Percentiles rank a stretch among this genome's conserved stretches.
phyloP scores from a whole-genome alignment of 2,888 invertebrate genomes.

The Melanargia galathea region DNA sequence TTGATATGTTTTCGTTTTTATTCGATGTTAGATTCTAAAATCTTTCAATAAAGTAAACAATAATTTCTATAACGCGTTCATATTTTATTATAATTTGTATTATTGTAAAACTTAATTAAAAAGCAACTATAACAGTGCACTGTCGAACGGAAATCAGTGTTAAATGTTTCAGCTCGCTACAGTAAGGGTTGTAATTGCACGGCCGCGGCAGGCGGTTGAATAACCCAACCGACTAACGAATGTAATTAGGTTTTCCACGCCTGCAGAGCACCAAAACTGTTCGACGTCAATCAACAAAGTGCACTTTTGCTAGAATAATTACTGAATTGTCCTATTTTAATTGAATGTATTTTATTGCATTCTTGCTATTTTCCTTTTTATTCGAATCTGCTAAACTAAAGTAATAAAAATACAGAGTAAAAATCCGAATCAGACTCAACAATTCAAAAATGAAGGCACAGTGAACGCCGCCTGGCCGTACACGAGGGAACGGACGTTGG shows the following conservation, averaged over 20 bases:
- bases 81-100: background rate
- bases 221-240: constrained; percentile 40
- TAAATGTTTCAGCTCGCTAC: constrained; percentile 32
- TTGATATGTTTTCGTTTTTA: too few relatives aligned
- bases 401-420: constrained; percentile 1
- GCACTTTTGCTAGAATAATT: constrained; percentile 34
- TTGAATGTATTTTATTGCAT: constrained; percentile 24
- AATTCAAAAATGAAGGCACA: constrained; percentile 4
- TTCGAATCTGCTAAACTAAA: background rate
- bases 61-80: background rate
- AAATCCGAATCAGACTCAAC: background rate
- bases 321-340: constrained; percentile 25
- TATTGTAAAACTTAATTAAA: constrained; percentile 22
- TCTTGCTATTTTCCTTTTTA: constrained; percentile 3
- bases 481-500: background rate
- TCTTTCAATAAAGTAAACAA: too few relatives aligned
- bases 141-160: constrained; percentile 21
- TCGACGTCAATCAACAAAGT: constrained; percentile 38
- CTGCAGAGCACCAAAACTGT: constrained; percentile 38
- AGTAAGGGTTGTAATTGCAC: constrained; percentile 36
- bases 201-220: constrained; percentile 38
- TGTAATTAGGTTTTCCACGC: constrained; percentile 41
- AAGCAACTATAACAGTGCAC: constrained; percentile 19
- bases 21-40: too few relatives aligned
- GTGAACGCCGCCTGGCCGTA: background rate